phyloP scores from a whole-genome alignment of 2,113 vertebrate genomes.

The Lanius ludovicianus region DNA sequence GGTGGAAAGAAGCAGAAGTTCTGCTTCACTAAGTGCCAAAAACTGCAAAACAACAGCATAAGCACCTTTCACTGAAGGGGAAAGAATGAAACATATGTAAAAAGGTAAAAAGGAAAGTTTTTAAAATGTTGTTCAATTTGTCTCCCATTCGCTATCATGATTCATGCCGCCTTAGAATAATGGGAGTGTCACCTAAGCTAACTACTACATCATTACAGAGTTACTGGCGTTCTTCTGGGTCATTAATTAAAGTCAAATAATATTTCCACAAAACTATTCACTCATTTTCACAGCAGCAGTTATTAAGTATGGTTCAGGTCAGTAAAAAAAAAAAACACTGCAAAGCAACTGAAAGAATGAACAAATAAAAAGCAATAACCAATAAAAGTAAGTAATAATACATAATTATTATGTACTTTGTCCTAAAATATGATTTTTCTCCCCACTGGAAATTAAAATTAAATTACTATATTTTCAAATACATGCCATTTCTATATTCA shows the following conservation, averaged over 20 bases:
- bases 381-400: background rate
- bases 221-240: background rate
- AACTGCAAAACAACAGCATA: background rate
- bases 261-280: background rate
- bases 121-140: background rate
- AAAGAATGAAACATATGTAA: background rate
- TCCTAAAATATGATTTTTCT: background rate
- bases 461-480: background rate
- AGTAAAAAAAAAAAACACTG: background rate
- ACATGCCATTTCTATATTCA: background rate
- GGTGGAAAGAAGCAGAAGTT: background rate
- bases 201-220: background rate
- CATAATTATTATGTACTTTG: background rate
- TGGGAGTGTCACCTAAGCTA: accelerated
- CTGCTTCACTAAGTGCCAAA: background rate
- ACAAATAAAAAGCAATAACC: background rate
- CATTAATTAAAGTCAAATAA: background rate
- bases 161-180: background rate
- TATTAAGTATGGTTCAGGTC: background rate
- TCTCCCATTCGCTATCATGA: background rate
- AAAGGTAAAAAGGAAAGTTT: background rate
- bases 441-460: background rate
- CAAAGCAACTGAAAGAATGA: background rate
- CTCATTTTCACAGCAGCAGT: background rate
- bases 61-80: background rate